A percentile compares a stretch with the other conserved stretches of the same genome.
Evolutionary conservation across 2,888 invertebrate genomes (phyloP).

Genomic region (Caenorhabditis sulstoni): DNA sequence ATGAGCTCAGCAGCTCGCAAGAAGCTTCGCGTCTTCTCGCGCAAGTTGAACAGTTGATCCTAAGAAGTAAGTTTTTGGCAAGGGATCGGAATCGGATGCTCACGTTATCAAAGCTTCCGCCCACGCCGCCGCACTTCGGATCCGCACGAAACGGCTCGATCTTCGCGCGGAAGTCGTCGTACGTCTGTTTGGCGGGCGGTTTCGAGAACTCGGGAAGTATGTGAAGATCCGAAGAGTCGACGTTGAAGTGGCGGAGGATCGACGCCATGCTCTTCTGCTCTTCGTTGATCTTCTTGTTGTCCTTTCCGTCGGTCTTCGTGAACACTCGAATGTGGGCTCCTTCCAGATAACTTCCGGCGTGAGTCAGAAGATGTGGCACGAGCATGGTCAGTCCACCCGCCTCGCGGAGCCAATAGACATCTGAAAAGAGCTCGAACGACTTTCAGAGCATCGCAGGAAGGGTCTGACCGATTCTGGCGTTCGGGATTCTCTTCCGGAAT

Average conservation of each 20-base stretch:
- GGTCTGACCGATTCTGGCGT: conserved; percentile 54
- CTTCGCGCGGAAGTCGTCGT: conserved; percentile 48
- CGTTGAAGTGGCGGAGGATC: conserved; percentile 53
- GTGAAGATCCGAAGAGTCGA: conserved; percentile 59
- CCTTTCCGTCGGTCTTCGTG: conserved; percentile 50
- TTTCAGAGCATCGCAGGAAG: background rate
- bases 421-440: conserved; percentile 19
- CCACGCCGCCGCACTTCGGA: conserved; percentile 16
- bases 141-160: conserved; percentile 44
- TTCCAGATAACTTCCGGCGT: conserved; percentile 54
- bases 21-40: conserved; percentile 57
- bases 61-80: conserved; percentile 11
- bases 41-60: conserved; percentile 55
- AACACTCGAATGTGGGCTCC: conserved; percentile 59
- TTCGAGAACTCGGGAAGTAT: conserved; percentile 54
- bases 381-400: conserved; percentile 60
- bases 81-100: background rate
- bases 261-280: conserved; percentile 61
- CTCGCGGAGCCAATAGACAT: conserved; percentile 62
- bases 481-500: conserved; percentile 46
- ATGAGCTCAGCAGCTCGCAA: conserved; percentile 57
- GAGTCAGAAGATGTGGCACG: conserved; percentile 54
- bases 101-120: conserved; percentile 54
- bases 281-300: conserved; percentile 58
- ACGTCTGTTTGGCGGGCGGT: conserved; percentile 50